These are phyloP conservation scores for Leptinotarsa rubiginosa DNA, from an alignment of 2,888 invertebrate genomes.

Conservation along the genomic window DNA sequence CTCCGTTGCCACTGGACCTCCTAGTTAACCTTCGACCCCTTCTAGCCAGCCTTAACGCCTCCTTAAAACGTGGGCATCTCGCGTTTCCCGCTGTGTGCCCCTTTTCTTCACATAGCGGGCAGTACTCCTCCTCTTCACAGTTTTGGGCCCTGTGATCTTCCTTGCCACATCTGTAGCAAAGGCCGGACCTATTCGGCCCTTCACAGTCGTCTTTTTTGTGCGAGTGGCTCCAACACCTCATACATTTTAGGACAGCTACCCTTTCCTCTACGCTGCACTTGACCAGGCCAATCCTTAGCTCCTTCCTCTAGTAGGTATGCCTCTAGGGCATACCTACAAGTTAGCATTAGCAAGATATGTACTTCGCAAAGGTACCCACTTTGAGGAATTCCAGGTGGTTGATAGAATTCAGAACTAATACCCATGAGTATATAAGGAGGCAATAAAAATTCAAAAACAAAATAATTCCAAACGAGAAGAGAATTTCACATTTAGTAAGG, in stretches of 20 bases:
- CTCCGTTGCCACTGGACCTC: background rate
- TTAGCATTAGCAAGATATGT: too few species aligned
- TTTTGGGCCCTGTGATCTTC: background rate
- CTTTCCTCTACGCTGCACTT: background rate
- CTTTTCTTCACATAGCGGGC: slow-evolving; percentile 5
- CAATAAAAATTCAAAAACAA: too few species aligned
- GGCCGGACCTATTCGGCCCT: background rate
- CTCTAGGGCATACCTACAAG: too few species aligned
- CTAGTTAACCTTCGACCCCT: background rate
- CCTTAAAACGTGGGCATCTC: slow-evolving; percentile 30
- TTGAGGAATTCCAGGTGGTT: too few species aligned
- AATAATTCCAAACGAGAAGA: too few species aligned
- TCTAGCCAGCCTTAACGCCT: background rate
- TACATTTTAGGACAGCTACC: background rate
- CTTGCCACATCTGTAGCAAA: slow-evolving; percentile 15
- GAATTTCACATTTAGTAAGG: too few species aligned
- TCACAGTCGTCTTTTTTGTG: background rate
- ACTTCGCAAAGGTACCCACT: too few species aligned
- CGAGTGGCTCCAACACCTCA: background rate
- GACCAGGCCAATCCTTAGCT: background rate
- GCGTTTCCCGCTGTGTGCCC: slow-evolving; percentile 12
- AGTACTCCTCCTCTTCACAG: slow-evolving; percentile 5
- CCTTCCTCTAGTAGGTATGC: too few species aligned
- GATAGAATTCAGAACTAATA: too few species aligned
- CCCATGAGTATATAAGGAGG: too few species aligned